Evolutionary conservation across 1,140 invertebrate species (phyloP).

Genomic region (Penaeus chinensis): DNA sequence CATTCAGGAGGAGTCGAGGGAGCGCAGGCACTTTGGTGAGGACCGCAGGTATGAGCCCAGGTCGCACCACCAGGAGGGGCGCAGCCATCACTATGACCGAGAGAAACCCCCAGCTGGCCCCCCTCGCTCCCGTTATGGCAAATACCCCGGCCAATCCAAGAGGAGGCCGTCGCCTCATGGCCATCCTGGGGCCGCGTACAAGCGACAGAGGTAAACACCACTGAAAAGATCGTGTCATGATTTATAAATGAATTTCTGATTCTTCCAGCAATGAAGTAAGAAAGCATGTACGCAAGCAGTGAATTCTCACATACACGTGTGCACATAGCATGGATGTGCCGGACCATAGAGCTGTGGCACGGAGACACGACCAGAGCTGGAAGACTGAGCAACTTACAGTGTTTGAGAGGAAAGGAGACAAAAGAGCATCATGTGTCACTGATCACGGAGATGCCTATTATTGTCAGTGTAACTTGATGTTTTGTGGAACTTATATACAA

Average conservation of each 20-base stretch:
- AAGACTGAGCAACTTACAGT: too few relatives aligned
- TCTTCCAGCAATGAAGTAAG: conserved; percentile 9
- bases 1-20: conserved; percentile 22
- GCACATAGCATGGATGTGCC: too few relatives aligned
- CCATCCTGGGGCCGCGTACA: neutral
- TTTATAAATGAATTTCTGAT: neutral
- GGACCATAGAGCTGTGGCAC: too few relatives aligned
- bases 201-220: conserved; percentile 26
- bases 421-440: too few relatives aligned
- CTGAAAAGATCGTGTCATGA: conserved; percentile 7
- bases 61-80: conserved; percentile 14
- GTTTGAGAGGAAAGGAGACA: too few relatives aligned
- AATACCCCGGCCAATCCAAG: conserved; percentile 4
- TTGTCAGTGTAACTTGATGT: too few relatives aligned
- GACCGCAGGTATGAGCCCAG: conserved; percentile 23
- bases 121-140: conserved; percentile 19
- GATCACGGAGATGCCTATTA: too few relatives aligned
- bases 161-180: conserved; percentile 16
- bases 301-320: neutral
- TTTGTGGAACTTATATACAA: too few relatives aligned
- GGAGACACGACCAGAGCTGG: too few relatives aligned
- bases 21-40: conserved; percentile 18
- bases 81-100: conserved; percentile 10
- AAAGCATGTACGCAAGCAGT: conserved; percentile 7
- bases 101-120: conserved; percentile 14